Percentiles rank a stretch among this genome's conserved stretches.
Conservation (phyloP, 2,797 vertebrate genomes). For the Heterohyrax brucei region DNA sequence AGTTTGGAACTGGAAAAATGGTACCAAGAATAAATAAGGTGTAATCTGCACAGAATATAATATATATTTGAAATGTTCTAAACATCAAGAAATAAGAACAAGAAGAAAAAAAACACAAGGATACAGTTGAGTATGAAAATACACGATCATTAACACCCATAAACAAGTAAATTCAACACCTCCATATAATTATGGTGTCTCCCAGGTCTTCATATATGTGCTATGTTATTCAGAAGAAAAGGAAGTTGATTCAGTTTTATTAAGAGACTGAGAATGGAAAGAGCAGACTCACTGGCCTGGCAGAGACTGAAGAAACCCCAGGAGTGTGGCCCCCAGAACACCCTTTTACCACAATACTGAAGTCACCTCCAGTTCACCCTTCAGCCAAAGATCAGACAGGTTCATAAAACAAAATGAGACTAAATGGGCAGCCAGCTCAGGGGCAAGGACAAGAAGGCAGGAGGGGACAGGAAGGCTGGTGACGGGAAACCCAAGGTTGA, state of each 20-base stretch:
- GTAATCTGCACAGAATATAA: neutral
- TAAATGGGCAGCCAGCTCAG: no score
- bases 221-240: neutral
- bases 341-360: no score
- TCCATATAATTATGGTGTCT: neutral
- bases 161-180: neutral
- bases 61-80: neutral
- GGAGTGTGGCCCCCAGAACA: no score
- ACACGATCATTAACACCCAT: neutral
- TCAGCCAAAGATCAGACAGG: no score
- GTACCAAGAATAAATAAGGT: neutral
- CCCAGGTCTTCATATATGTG: neutral
- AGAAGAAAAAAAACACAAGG: neutral
- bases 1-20: constrained; percentile 45
- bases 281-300: no score
- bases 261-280: neutral
- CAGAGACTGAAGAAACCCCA: no score
- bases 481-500: no score
- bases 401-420: no score
- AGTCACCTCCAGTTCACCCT: no score
- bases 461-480: no score
- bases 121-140: neutral
- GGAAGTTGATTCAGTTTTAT: neutral
- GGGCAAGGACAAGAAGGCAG: no score
- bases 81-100: neutral